Base-by-base conservation (phyloP, 1,140 invertebrate genomes). In the Papilio aristodemus region DNA sequence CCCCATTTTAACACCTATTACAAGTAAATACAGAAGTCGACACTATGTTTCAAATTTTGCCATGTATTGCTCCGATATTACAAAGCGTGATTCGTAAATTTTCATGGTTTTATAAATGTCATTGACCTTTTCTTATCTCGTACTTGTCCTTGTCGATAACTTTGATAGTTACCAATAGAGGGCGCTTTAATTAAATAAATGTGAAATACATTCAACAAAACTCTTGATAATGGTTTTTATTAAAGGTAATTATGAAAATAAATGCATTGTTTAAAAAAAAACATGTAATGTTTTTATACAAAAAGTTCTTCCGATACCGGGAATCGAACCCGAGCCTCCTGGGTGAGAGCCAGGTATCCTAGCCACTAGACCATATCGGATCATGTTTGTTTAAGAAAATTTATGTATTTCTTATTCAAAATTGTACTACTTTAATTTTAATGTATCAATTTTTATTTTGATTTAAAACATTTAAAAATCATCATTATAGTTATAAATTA, bases 321-420 rank as follows among this genome's bases (percentile, higher is more conserved):
- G 84, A 84, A 84, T 84, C 84, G 82, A 86, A 82, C 81, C 80
- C 78, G 78, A 80, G 80, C 78, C 78, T 80, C 80, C 80, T 80
- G 80, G 77, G 78, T 82, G 80, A 80, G 78, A 82, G 80, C 78
- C 80, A 82, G 80, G 76, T 82, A 46, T 46, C 43, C 43, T 46
- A 46, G 43, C 43, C 43, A 46, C 43, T 46, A 46, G 43, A 46
- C 43, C 43, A 46, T 46, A 46, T 46, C 43, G 43, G 43, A 46
- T 46, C 11, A 32, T 39, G 1, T n/a, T n/a, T n/a, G n/a, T n/a
- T n/a, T n/a, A n/a, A 38, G n/a, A 13, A 54, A 25, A 67, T 1
- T 32, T 32, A 32, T 43, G 41, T 14, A 43, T 43, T 43, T 43
- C 13, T 39, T 13, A 11, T 13, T 39, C 0, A 39, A n/a, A 2